phyloP scores from a whole-genome alignment of 2,113 vertebrate species.

The Nyctibius bracteatus region DNA sequence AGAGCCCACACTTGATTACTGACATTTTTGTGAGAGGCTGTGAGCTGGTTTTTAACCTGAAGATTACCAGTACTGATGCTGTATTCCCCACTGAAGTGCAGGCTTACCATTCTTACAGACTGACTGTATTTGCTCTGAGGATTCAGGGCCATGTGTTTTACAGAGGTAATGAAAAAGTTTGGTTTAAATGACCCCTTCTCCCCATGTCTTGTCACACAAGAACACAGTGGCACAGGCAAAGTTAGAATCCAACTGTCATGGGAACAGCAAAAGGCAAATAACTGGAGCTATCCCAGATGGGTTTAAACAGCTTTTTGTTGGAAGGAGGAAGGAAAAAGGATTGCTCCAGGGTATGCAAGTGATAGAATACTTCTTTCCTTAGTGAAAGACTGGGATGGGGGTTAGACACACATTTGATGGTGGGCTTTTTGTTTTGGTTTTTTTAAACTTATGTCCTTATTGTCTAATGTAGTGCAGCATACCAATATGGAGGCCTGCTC shows the following conservation, averaged over 20 bases:
- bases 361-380: not conserved
- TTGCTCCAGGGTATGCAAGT: not conserved
- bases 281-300: not conserved
- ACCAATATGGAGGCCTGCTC: rapidly evolving
- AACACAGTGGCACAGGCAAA: not conserved
- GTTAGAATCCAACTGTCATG: not conserved
- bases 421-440: not conserved
- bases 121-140: not conserved
- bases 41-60: not conserved
- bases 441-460: not conserved
- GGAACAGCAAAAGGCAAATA: not conserved
- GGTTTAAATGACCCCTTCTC: not conserved
- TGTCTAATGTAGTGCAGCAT: not conserved
- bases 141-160: not conserved
- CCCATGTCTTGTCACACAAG: not conserved
- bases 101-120: not conserved
- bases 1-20: not conserved
- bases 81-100: not conserved
- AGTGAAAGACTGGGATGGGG: not conserved
- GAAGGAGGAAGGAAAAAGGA: not conserved
- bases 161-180: not conserved
- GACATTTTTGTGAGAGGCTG: not conserved
- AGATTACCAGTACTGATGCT: not conserved
- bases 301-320: not conserved
- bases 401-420: not conserved